phyloP scores from a whole-genome alignment of 2,888 invertebrate genomes.

The Ommatoiulus sabulosus region DNA sequence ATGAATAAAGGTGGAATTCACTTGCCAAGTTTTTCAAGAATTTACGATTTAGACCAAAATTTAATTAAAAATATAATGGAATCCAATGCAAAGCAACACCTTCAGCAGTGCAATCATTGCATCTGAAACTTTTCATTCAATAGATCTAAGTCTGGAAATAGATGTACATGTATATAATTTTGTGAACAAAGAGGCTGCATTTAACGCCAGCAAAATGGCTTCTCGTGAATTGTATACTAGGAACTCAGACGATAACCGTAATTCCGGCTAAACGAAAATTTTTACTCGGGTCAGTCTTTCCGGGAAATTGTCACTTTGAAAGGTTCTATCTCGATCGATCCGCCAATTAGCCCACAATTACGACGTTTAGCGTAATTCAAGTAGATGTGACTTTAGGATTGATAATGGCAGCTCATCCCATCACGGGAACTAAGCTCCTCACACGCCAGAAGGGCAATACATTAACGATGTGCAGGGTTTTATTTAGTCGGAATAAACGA shows the following conservation, averaged over 20 bases:
- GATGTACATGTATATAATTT: too few species aligned
- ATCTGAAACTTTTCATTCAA: too few species aligned
- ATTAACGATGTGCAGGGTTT: not conserved
- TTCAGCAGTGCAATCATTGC: too few species aligned
- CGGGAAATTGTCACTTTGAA: constrained; percentile 34
- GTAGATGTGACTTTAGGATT: not conserved
- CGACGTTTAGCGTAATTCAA: constrained; percentile 17
- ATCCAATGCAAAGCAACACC: too few species aligned
- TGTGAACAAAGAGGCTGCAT: not conserved
- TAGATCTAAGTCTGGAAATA: too few species aligned
- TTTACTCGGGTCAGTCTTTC: not conserved
- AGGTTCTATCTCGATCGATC: constrained; percentile 28
- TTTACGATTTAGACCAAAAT: too few species aligned
- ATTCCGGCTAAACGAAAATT: not conserved
- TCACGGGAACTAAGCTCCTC: not conserved
- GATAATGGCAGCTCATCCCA: constrained; percentile 26
- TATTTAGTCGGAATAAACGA: too few species aligned
- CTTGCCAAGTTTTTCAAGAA: too few species aligned
- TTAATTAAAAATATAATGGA: too few species aligned
- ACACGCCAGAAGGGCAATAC: not conserved
- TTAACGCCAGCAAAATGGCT: not conserved
- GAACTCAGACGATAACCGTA: not conserved
- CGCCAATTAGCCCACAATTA: constrained; percentile 35
- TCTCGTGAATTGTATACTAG: not conserved
- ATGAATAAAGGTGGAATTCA: too few species aligned